phyloP scores from a whole-genome alignment of 2,888 invertebrate genomes.

The Micropterix aruncella region DNA sequence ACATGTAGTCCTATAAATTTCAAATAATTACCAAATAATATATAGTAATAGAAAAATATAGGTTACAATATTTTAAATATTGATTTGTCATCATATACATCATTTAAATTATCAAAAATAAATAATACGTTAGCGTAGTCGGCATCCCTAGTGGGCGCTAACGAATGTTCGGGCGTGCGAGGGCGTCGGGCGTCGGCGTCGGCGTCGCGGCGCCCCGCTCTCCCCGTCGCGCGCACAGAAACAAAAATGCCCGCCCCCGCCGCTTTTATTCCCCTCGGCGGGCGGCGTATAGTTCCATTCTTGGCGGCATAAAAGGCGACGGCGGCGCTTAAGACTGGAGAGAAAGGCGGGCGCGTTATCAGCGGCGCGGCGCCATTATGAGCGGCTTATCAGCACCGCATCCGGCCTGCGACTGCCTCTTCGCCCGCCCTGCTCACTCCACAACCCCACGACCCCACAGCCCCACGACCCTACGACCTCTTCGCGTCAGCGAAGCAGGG shows the following conservation, averaged over 20 bases:
- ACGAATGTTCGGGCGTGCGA: too few relatives aligned
- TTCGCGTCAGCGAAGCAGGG: too few relatives aligned
- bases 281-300: conserved; percentile 13
- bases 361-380: conserved; percentile 32
- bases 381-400: conserved; percentile 33
- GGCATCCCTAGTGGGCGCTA: too few relatives aligned
- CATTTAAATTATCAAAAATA: too few relatives aligned
- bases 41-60: too few relatives aligned
- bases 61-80: too few relatives aligned
- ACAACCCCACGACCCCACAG: conserved; percentile 4
- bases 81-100: too few relatives aligned
- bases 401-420: conserved; percentile 8
- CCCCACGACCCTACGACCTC: conserved; percentile 12
- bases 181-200: conserved; percentile 24
- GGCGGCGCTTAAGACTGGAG: conserved; percentile 21
- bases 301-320: conserved; percentile 13
- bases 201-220: conserved; percentile 14
- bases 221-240: conserved; percentile 28
- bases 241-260: conserved; percentile 32
- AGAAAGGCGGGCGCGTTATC: conserved; percentile 41
- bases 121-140: too few relatives aligned
- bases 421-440: conserved; percentile 10
- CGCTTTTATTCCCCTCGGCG: conserved; percentile 4
- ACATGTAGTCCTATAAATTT: too few relatives aligned
- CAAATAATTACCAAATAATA: too few relatives aligned